These are phyloP conservation scores for Callithrix jacchus DNA, from an alignment of 2,113 vertebrate species.

Conservation along the genomic window DNA sequence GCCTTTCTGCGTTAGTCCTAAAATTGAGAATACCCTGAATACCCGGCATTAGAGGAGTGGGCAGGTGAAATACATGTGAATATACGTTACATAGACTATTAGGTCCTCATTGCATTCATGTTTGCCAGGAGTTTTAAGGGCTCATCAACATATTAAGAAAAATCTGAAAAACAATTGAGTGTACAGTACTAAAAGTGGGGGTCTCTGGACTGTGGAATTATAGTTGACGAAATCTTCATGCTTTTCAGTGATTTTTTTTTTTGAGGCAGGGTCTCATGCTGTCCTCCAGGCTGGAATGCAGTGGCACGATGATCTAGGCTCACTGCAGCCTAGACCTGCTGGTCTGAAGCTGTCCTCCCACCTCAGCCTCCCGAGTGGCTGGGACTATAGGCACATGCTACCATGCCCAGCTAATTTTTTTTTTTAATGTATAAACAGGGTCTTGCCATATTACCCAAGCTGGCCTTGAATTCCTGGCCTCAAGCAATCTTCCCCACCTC, in stretches of 20 bases:
- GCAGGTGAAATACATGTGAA: accelerated
- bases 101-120: accelerated
- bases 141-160: background rate
- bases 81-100: background rate
- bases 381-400: too few relatives aligned
- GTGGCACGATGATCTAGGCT: too few relatives aligned
- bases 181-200: background rate
- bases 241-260: background rate
- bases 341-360: too few relatives aligned
- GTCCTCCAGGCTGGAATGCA: too few relatives aligned
- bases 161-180: background rate
- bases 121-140: background rate
- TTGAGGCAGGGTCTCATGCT: too few relatives aligned
- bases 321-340: too few relatives aligned
- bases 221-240: accelerated
- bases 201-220: background rate
- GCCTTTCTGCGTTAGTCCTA: background rate
- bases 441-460: too few relatives aligned
- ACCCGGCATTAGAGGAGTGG: background rate
- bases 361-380: too few relatives aligned
- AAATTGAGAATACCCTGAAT: accelerated
- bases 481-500: too few relatives aligned
- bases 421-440: too few relatives aligned
- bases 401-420: too few relatives aligned
- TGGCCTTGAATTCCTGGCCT: too few relatives aligned